Evolutionary conservation across 2,113 vertebrate genomes (phyloP).

Genomic region (Mustela nigripes): DNA sequence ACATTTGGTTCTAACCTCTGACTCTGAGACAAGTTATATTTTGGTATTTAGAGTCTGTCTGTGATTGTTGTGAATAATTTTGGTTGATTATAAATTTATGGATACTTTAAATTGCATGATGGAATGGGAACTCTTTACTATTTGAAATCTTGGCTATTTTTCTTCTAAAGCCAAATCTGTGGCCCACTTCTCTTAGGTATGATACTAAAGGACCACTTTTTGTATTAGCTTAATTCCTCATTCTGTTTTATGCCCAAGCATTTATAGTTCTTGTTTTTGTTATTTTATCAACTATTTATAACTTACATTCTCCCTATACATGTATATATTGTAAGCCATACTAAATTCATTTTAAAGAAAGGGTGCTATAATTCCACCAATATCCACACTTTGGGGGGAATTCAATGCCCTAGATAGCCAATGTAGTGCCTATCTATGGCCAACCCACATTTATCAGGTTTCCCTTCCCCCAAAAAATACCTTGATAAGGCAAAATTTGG

Average conservation of each 20-base stretch:
- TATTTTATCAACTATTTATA: neutral
- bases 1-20: neutral
- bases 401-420: neutral
- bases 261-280: neutral
- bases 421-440: neutral
- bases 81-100: neutral
- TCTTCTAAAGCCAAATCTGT: neutral
- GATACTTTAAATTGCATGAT: neutral
- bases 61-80: neutral
- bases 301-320: neutral
- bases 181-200: neutral
- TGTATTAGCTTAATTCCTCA: neutral
- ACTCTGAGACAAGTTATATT: neutral
- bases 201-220: neutral
- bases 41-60: neutral
- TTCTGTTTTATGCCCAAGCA: neutral
- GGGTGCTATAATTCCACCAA: neutral
- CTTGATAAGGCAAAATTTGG: neutral
- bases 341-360: neutral
- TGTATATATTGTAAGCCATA: neutral
- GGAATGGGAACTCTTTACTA: neutral
- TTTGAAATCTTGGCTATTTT: neutral
- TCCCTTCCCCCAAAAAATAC: accelerated
- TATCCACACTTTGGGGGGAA: neutral
- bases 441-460: neutral